Evolutionary conservation across 2,797 vertebrate species (phyloP).

Genomic region (Melanotaenia parkinsoni): DNA sequence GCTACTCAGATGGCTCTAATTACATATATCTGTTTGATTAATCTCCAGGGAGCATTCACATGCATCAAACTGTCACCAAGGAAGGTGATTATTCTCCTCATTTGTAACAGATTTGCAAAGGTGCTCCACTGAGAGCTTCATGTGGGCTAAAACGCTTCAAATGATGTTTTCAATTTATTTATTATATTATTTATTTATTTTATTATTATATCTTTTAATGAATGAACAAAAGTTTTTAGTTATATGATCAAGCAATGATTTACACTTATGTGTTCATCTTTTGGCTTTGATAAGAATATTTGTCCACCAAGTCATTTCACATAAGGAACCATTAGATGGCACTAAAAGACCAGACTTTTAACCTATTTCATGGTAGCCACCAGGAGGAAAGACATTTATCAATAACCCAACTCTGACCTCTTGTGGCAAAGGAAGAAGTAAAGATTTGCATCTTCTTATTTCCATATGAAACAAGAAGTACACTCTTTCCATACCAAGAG

Average conservation of each 20-base stretch:
- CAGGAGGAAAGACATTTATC: neutral
- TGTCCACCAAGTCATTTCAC: neutral
- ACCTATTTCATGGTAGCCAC: neutral
- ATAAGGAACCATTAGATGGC: slow-evolving; percentile 74
- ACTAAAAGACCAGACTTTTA: slow-evolving; percentile 56
- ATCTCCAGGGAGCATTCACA: slow-evolving; percentile 41
- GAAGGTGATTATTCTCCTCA: slow-evolving; percentile 12
- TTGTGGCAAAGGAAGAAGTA: slow-evolving; percentile 52
- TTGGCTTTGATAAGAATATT: neutral
- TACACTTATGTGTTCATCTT: neutral
- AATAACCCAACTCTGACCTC: slow-evolving; percentile 68
- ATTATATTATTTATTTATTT: too few relatives aligned
- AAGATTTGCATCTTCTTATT: neutral
- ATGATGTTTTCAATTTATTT: too few relatives aligned
- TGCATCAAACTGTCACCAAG: slow-evolving; percentile 42
- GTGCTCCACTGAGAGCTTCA: neutral
- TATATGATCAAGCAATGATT: neutral
- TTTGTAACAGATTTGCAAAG: slow-evolving; percentile 4
- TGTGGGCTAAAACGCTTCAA: neutral
- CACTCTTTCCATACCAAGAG: slow-evolving; percentile 6
- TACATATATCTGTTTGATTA: slow-evolving; percentile 55
- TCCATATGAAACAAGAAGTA: slow-evolving; percentile 12
- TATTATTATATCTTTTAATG: too few relatives aligned
- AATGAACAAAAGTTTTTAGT: too few relatives aligned
- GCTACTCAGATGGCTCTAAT: slow-evolving; percentile 60